Conservation (phyloP, 1,140 invertebrate species). For the Eciton burchellii region DNA sequence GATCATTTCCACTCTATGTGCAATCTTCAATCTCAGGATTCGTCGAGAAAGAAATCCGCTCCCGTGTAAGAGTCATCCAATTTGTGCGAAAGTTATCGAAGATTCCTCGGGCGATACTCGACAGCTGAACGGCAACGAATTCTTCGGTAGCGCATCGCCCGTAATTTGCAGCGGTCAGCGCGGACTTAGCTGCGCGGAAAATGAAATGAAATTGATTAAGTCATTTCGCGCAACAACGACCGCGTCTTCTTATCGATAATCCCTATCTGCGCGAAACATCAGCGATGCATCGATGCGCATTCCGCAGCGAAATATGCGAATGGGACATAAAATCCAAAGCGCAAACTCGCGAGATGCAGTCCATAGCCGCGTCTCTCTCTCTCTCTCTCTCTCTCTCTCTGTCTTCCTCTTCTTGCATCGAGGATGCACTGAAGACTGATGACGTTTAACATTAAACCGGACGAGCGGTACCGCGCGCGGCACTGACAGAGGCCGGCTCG, state of each 20-base stretch:
- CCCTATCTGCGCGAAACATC: slow-evolving; percentile 4
- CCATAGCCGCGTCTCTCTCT: background rate
- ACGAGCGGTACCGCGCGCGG: slow-evolving; percentile 50
- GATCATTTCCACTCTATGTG: slow-evolving; percentile 50
- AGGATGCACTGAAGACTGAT: slow-evolving; percentile 64
- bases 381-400: background rate
- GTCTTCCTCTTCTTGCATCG: slow-evolving; percentile 6
- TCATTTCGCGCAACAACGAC: slow-evolving; percentile 46
- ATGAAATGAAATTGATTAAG: slow-evolving; percentile 61
- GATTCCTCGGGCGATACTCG: background rate
- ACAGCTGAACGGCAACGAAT: background rate
- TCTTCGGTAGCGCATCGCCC: background rate
- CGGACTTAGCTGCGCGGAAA: background rate
- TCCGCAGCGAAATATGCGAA: slow-evolving; percentile 44
- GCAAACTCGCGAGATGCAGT: slow-evolving; percentile 15
- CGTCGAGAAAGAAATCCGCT: background rate
- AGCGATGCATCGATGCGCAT: slow-evolving; percentile 7
- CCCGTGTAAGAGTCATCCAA: background rate
- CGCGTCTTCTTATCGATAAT: slow-evolving; percentile 44
- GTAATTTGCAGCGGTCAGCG: background rate
- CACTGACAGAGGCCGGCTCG: slow-evolving; percentile 60
- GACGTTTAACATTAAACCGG: slow-evolving; percentile 70
- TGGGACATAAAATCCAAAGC: slow-evolving; percentile 34
- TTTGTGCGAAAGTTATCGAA: background rate
- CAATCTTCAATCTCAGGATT: background rate